Percentiles rank a stretch among this genome's conserved stretches.
Conservation (phyloP, 2,888 invertebrate species). For the Torymus texanus region DNA sequence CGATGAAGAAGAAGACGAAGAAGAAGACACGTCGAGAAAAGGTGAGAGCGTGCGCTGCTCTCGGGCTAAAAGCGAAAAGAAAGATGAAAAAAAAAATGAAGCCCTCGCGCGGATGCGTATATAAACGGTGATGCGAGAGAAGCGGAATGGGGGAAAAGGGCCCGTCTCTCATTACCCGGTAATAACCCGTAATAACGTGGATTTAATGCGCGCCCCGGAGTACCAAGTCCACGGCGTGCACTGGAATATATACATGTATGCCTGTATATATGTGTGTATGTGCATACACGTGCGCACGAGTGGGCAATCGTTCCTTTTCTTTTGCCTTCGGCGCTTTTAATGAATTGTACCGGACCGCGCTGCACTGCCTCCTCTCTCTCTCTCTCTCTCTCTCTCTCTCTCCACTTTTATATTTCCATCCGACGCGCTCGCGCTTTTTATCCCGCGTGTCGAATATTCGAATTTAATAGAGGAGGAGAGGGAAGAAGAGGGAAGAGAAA, state of each 20-base stretch:
- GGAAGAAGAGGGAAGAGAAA: slow-evolving; percentile 10
- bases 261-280: slow-evolving; percentile 1
- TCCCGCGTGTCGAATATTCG: slow-evolving; percentile 54
- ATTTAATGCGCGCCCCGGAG: slow-evolving; percentile 67
- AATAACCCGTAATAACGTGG: slow-evolving; percentile 70
- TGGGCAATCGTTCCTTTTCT: slow-evolving; percentile 67
- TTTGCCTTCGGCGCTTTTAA: slow-evolving; percentile 68
- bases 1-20: not conserved
- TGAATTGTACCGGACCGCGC: slow-evolving; percentile 64
- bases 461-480: slow-evolving; percentile 40
- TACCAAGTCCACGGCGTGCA: slow-evolving; percentile 56
- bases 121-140: slow-evolving; percentile 64
- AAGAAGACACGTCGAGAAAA: not conserved
- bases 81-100: slow-evolving; percentile 11
- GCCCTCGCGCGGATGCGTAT: slow-evolving; percentile 43
- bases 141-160: slow-evolving; percentile 39
- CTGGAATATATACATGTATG: not conserved
- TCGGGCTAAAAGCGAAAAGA: slow-evolving; percentile 1
- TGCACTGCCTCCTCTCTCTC: slow-evolving; percentile 30
- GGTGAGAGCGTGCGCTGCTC: not conserved
- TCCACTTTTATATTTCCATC: slow-evolving; percentile 26
- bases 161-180: slow-evolving; percentile 66
- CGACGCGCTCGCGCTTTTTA: slow-evolving; percentile 25
- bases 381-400: not conserved
- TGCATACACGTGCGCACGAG: slow-evolving; percentile 51